Evolutionary conservation across 2,797 vertebrate genomes (phyloP).

Genomic region (Acanthurus tractus): DNA sequence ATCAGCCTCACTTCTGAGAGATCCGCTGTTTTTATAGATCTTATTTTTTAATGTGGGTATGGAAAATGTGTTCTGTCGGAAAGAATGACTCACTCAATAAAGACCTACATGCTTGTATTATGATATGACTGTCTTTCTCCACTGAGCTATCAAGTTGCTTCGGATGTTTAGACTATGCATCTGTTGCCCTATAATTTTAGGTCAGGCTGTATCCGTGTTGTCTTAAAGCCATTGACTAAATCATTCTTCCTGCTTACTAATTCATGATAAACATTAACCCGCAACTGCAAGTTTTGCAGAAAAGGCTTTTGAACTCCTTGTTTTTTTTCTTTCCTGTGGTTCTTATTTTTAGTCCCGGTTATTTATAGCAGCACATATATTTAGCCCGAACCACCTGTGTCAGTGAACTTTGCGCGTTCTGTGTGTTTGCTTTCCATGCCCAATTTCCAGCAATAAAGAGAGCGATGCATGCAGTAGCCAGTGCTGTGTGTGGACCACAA

Average conservation of each 20-base stretch:
- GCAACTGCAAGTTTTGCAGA: constrained; percentile 51
- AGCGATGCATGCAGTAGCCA: constrained; percentile 62
- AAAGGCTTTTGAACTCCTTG: constrained; percentile 15
- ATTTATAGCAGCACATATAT: constrained; percentile 84
- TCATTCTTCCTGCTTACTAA: constrained; percentile 70
- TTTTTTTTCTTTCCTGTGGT: neutral
- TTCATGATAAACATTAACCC: constrained; percentile 74
- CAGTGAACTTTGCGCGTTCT: constrained; percentile 57
- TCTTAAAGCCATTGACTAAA: constrained; percentile 54
- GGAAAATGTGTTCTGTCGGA: constrained; percentile 79
- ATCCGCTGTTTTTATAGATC: constrained; percentile 61
- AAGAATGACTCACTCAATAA: constrained; percentile 78
- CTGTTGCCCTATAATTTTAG: constrained; percentile 77
- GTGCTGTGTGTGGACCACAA: constrained; percentile 82
- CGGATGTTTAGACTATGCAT: constrained; percentile 80
- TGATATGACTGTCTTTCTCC: constrained; percentile 81
- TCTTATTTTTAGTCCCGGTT: constrained; percentile 74
- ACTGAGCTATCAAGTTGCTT: constrained; percentile 75
- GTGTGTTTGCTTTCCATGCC: constrained; percentile 83
- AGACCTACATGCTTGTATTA: constrained; percentile 72
- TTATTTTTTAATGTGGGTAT: constrained; percentile 67
- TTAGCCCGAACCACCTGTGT: constrained; percentile 79
- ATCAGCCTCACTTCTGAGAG: constrained; percentile 29
- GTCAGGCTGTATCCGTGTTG: constrained; percentile 58
- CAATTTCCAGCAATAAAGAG: constrained; percentile 79